A percentile compares a stretch with the other conserved stretches of the same genome.
Conservation (phyloP, 2,888 invertebrate genomes). For the Syrphus vitripennis region DNA sequence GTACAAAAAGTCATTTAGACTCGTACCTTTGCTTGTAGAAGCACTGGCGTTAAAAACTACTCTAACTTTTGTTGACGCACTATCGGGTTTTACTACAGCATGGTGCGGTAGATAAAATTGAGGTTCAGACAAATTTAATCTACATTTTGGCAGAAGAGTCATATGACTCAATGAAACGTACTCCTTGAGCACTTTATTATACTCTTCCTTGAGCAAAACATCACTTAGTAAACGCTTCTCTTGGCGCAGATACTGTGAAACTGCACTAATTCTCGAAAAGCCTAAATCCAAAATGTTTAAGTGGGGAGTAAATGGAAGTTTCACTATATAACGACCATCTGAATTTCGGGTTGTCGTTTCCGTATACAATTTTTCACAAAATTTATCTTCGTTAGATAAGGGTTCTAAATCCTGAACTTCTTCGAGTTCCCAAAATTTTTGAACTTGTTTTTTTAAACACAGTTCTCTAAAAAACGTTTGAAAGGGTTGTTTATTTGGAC, state of each 20-base stretch:
- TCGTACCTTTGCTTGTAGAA: no score
- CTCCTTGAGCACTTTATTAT: not conserved
- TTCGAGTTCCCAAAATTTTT: constrained; percentile 25
- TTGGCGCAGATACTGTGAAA: not conserved
- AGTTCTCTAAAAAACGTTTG: not conserved
- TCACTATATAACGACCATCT: not conserved
- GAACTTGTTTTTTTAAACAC: not conserved
- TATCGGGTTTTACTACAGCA: no score
- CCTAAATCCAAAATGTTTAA: not conserved
- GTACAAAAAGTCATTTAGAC: no score
- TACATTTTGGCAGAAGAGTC: no score
- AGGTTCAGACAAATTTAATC: no score
- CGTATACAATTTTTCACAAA: not conserved
- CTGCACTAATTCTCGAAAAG: not conserved
- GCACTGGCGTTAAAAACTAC: no score
- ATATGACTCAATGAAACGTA: no score
- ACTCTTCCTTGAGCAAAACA: no score
- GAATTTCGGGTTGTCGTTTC: not conserved
- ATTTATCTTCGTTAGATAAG: not conserved
- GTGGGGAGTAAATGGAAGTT: constrained; percentile 5
- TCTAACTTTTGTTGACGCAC: no score
- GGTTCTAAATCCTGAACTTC: not conserved
- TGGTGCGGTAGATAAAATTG: no score
- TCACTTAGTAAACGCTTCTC: not conserved
- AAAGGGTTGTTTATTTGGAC: not conserved